A percentile compares a stretch with the other conserved stretches of the same genome.
phyloP scores from a whole-genome alignment of 2,113 vertebrate species.

The Thalassarche chlororhynchos region DNA sequence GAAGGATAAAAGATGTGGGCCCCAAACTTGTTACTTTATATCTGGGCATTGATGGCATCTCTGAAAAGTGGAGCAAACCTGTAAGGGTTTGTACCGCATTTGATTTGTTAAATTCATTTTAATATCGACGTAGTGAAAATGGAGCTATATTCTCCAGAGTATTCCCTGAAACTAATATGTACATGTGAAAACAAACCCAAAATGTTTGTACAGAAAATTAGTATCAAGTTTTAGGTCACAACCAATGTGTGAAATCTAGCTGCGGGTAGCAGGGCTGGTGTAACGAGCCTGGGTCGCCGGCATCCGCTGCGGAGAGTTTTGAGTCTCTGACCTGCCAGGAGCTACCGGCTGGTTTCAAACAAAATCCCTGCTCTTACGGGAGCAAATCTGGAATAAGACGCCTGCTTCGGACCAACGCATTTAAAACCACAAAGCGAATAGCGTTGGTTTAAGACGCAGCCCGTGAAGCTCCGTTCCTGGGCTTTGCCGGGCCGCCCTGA shows the following conservation, averaged over 20 bases:
- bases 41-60: neutral
- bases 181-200: neutral
- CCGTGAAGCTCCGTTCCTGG: no score
- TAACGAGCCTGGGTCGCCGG: neutral
- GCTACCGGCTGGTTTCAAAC: rapidly evolving
- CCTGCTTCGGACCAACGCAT: neutral
- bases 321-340: neutral
- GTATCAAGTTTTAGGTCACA: neutral
- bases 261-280: neutral
- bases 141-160: neutral
- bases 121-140: neutral
- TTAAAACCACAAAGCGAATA: no score
- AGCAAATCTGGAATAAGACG: rapidly evolving
- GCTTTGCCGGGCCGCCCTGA: neutral
- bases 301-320: neutral
- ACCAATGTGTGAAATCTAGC: neutral
- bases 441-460: neutral
- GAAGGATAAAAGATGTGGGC: neutral
- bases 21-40: neutral
- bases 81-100: neutral
- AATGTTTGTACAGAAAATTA: neutral
- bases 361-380: rapidly evolving
- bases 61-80: neutral
- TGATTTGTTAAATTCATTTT: neutral
- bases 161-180: neutral